Base-by-base conservation (phyloP, 2,888 invertebrate species). In the Tiphia femorata region DNA sequence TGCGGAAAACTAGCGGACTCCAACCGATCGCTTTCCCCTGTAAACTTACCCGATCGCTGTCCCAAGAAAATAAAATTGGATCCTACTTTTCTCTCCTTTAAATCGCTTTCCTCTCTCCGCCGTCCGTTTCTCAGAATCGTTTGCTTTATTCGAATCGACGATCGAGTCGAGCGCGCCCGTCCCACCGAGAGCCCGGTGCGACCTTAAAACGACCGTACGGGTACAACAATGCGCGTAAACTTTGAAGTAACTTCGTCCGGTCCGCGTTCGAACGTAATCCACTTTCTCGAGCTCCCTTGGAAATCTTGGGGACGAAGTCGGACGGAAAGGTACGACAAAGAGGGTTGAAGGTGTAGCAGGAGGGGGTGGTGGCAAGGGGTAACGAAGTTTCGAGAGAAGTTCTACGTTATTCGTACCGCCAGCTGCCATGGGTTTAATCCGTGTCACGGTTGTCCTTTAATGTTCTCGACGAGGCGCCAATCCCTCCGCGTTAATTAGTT, bases 251-350 rank as follows among this genome's bases (percentile, higher is more conserved):
- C 64, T 70, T 70, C 25, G 53, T 60, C 60, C 38, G 53, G 16
- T 46, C n/a, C 46, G 61, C 49, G 60, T 49, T 70, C 55, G 61
- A 58, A 67, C 58, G 40, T 70, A 70, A 69, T 69, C 70, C 61
- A 70, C 60, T 69, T 69, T 23, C 43, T 12, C 25, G 46, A n/a
- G 40, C 47, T 33, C 43, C 49, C 49, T 49, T 52, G 44, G 49
- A 54, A 70, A 70, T 66, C 68, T 67, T 61, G 43, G 23, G 17
- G 38, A n/a, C n/a, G 30, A 51, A 56, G 58, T 38, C 46, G 40
- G 6, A n/a, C n/a, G n/a, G n/a, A n/a, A n/a, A n/a, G n/a, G n/a
- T 30, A 7, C 30, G 25, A 8, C 5, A 25, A 8, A 25, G 5
- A 25, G 25, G 8, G 25, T 8, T 25, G 25, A 25, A 25, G 25